Percentiles rank a stretch among this genome's conserved stretches.
Conservation (phyloP, 1,140 invertebrate species). For the Coptotermes formosanus region DNA sequence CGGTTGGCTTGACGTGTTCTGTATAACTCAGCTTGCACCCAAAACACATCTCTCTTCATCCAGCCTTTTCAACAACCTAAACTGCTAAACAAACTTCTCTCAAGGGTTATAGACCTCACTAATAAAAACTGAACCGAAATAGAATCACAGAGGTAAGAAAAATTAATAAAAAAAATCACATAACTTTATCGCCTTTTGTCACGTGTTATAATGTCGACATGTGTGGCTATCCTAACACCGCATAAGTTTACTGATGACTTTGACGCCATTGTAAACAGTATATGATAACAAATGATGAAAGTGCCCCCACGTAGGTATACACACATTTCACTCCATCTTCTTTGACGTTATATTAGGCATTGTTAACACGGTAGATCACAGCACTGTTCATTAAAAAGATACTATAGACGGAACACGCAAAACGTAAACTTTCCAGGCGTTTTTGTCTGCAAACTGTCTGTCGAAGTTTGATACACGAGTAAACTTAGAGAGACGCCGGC, state of each 20-base stretch:
- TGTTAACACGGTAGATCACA: not conserved
- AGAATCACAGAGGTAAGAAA: not conserved
- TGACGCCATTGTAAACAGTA: too few relatives aligned
- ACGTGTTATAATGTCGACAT: not conserved
- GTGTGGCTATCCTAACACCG: not conserved
- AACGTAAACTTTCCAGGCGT: constrained; percentile 11
- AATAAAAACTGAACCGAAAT: not conserved
- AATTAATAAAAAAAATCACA: not conserved
- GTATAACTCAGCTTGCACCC: not conserved
- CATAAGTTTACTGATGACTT: not conserved
- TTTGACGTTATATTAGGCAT: not conserved
- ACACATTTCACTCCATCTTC: not conserved
- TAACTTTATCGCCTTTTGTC: not conserved
- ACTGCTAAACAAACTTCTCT: not conserved
- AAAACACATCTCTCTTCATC: not conserved
- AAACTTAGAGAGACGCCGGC: not conserved
- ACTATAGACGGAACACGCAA: not conserved
- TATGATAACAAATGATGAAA: too few relatives aligned
- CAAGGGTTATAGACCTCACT: not conserved
- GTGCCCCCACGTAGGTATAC: not conserved
- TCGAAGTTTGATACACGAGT: not conserved
- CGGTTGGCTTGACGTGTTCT: not conserved
- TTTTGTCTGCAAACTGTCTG: constrained; percentile 8
- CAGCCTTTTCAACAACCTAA: not conserved
- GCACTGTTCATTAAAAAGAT: not conserved